Conservation (phyloP, 2,113 vertebrate genomes). For the Aldabrachelys gigantea region DNA sequence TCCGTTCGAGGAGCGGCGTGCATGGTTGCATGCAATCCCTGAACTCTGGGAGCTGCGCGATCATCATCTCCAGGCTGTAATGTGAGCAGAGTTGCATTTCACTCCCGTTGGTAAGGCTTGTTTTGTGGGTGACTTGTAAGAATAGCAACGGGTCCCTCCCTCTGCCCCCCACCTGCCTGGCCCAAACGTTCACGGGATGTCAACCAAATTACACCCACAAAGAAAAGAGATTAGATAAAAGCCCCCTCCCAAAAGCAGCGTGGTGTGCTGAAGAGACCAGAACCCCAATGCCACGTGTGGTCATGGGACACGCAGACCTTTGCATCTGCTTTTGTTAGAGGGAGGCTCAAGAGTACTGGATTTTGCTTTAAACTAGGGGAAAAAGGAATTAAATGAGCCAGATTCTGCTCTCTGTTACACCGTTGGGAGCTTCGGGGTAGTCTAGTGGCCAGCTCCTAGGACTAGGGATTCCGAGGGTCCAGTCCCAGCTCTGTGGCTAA, state of each 20-base stretch:
- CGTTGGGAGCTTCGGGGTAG: not conserved
- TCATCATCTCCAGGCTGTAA: not conserved
- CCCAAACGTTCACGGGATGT: not conserved
- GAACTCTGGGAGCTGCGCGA: not conserved
- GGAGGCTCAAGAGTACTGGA: not conserved
- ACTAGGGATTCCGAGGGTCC: not conserved
- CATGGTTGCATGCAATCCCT: not conserved
- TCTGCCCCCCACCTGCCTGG: too few species aligned
- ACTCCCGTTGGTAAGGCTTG: not conserved
- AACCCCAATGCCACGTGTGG: not conserved
- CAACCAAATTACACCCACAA: not conserved
- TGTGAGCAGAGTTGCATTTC: not conserved
- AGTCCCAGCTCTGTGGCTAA: not conserved
- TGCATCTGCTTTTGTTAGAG: not conserved
- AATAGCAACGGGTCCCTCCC: not conserved
- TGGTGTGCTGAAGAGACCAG: not conserved
- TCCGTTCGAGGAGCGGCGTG: not conserved
- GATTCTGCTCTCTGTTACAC: not conserved
- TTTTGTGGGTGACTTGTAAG: not conserved
- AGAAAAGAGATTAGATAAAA: not conserved
- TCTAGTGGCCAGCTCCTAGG: not conserved
- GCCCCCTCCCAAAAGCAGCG: too few species aligned
- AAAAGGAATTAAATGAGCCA: not conserved
- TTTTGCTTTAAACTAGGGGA: not conserved
- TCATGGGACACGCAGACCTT: not conserved